A percentile compares a stretch with the other conserved stretches of the same genome.
Conservation (phyloP, 2,113 vertebrate genomes). For the Heterocephalus glaber region DNA sequence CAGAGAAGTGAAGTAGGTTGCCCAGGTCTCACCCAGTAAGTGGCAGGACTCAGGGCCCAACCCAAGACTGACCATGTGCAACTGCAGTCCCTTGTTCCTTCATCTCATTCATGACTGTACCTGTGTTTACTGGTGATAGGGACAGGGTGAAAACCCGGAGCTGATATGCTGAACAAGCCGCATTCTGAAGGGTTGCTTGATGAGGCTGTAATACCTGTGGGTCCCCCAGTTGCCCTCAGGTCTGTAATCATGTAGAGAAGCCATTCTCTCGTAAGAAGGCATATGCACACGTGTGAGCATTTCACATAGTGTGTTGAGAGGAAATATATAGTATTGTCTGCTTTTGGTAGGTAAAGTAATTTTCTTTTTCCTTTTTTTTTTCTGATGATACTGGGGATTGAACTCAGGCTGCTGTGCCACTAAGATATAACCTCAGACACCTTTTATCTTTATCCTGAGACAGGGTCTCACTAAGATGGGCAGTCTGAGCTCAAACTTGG, state of each 20-base stretch:
- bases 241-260: not conserved
- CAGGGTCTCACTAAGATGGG: not conserved
- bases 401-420: not conserved
- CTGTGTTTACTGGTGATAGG: not conserved
- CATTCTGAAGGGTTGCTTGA: not conserved
- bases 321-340: not conserved
- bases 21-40: too few species aligned
- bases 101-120: not conserved
- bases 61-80: not conserved
- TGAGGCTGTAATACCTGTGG: accelerated
- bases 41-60: not conserved
- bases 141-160: not conserved
- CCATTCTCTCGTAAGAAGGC: too few species aligned
- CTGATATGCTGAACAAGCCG: not conserved
- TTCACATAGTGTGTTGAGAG: not conserved
- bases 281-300: not conserved
- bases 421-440: not conserved
- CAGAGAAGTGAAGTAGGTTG: not conserved
- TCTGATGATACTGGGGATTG: not conserved
- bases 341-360: not conserved
- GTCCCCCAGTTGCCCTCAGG: not conserved
- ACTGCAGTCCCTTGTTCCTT: not conserved
- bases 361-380: not conserved
- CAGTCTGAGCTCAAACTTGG: not conserved
- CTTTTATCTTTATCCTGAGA: not conserved